phyloP scores from a whole-genome alignment of 2,888 invertebrate species.

The Liodrosophila aerea region DNA sequence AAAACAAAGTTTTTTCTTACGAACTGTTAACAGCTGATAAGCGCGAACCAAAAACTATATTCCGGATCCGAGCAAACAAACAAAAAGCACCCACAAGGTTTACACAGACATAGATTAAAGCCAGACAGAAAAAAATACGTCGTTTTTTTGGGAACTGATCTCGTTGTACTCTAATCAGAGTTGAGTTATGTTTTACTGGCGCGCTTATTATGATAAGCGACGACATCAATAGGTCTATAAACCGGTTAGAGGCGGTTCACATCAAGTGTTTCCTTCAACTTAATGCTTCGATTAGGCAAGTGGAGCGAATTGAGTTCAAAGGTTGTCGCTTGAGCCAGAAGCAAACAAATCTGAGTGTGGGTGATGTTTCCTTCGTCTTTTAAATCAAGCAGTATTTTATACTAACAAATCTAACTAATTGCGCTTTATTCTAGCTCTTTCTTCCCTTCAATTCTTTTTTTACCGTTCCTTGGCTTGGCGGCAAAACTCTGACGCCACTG shows the following conservation, averaged over 20 bases:
- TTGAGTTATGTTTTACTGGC: slow-evolving; percentile 23
- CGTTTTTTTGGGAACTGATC: slow-evolving; percentile 28
- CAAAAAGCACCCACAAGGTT: slow-evolving; percentile 22
- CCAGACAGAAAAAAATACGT: slow-evolving; percentile 27
- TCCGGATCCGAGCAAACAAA: slow-evolving; percentile 19
- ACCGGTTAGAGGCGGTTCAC: slow-evolving; percentile 51
- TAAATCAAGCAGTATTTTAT: no score
- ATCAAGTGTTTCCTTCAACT: neutral
- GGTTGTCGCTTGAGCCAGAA: slow-evolving; percentile 19
- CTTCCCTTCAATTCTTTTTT: no score
- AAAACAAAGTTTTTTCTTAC: slow-evolving; percentile 4
- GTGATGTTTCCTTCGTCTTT: no score
- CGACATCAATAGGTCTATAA: slow-evolving; percentile 36
- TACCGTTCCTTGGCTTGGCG: no score
- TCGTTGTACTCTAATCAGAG: slow-evolving; percentile 29
- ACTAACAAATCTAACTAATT: no score
- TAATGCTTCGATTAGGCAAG: slow-evolving; percentile 3
- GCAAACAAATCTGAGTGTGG: no score
- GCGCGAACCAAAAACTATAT: slow-evolving; percentile 7
- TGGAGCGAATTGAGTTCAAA: slow-evolving; percentile 41
- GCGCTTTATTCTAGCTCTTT: no score
- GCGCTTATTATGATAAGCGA: slow-evolving; percentile 35
- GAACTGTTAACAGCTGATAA: slow-evolving; percentile 33
- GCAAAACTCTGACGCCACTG: no score
- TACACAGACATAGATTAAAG: slow-evolving; percentile 2